Evolutionary conservation across 2,113 vertebrate species (phyloP).

Genomic region (Pipa parva): DNA sequence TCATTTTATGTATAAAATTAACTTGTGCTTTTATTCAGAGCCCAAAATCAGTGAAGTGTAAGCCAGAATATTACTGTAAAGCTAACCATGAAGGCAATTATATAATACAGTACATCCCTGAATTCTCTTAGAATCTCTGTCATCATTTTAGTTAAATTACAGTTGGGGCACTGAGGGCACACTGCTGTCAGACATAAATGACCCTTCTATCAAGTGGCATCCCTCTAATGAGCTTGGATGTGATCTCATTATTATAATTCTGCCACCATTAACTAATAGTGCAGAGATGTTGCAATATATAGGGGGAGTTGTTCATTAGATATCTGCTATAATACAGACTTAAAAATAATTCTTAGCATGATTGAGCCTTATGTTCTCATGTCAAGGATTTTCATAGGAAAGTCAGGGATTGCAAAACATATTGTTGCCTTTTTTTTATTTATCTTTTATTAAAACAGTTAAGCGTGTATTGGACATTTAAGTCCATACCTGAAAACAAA

Average conservation of each 20-base stretch:
- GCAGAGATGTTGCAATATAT: constrained; percentile 31
- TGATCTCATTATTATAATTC: constrained; percentile 40
- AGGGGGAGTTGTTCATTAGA: constrained; percentile 10
- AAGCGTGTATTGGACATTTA: too few relatives aligned
- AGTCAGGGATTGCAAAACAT: too few relatives aligned
- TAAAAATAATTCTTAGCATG: too few relatives aligned
- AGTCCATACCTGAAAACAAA: too few relatives aligned
- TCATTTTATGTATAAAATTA: too few relatives aligned
- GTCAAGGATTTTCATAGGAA: too few relatives aligned
- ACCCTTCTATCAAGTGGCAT: constrained; percentile 26
- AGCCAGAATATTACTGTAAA: constrained; percentile 8
- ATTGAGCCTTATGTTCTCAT: too few relatives aligned
- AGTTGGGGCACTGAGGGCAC: constrained; percentile 27
- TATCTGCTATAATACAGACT: not conserved
- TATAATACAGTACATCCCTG: not conserved
- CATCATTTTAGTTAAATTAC: constrained; percentile 28
- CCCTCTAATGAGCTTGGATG: constrained; percentile 32
- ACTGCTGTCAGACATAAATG: constrained; percentile 31
- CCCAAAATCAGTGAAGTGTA: not conserved
- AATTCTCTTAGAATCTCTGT: constrained; percentile 11
- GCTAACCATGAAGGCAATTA: constrained; percentile 21
- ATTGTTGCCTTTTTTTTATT: too few relatives aligned
- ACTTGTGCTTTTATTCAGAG: too few relatives aligned
- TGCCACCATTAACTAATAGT: constrained; percentile 32
- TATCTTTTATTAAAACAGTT: too few relatives aligned